phyloP scores from a whole-genome alignment of 2,113 vertebrate species.

The Choloepus hoffmanni region DNA sequence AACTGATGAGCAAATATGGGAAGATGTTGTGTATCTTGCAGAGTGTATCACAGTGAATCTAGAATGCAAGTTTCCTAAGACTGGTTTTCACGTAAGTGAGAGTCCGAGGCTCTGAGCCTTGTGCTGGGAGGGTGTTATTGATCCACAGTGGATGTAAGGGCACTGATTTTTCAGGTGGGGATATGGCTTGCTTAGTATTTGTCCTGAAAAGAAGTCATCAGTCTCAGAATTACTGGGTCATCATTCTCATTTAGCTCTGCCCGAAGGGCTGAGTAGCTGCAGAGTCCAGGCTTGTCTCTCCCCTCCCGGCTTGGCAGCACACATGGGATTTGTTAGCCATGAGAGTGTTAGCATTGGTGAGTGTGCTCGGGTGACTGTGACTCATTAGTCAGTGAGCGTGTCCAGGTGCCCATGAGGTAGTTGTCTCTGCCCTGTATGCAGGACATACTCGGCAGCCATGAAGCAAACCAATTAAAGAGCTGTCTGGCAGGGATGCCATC shows the following conservation, averaged over 20 bases:
- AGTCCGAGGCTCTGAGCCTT: neutral
- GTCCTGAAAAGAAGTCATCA: neutral
- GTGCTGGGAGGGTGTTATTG: neutral
- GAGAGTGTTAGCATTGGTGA: neutral
- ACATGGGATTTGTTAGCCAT: neutral
- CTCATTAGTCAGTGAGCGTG: conserved; percentile 37
- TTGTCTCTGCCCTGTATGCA: neutral
- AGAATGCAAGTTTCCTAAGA: neutral
- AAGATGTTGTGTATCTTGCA: neutral
- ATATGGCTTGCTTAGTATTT: neutral
- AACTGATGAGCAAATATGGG: neutral
- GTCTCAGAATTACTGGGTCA: conserved; percentile 41
- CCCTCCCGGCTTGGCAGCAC: neutral
- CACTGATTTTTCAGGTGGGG: neutral
- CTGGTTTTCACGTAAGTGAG: neutral
- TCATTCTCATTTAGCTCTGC: conserved; percentile 46
- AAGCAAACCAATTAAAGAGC: conserved; percentile 67
- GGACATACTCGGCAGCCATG: neutral
- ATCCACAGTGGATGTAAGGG: neutral
- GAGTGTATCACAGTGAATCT: neutral
- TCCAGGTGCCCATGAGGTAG: neutral
- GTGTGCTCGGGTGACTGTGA: neutral
- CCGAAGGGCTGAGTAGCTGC: neutral
- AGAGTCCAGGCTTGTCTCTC: neutral
- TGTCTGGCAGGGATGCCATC: neutral